Base-by-base conservation (phyloP, 1,140 invertebrate genomes). In the Coptotermes formosanus region DNA sequence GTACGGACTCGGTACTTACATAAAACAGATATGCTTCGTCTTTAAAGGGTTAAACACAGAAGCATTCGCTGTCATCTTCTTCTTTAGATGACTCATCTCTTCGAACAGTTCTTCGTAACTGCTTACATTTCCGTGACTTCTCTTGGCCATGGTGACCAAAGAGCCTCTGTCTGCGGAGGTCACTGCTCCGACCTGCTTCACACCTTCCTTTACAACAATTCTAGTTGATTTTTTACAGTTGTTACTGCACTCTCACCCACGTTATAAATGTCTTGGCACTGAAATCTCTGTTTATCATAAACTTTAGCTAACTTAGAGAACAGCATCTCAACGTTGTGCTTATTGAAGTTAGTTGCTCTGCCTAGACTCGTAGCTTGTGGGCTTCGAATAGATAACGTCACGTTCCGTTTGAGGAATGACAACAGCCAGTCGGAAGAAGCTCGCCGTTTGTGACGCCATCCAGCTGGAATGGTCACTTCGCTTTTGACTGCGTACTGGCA, bases 321-420 rank as follows among this genome's bases (percentile, higher is more conserved):
- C 88, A 91, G 91, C 84, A 84, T 84, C 82, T 87, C 86, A n/a
- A 90, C 89, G 87, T 88, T 89, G 82, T 86, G 85, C 86, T 88
- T 88, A 85, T 92, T 92, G 87, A 92, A 92, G 30, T 88, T 89
- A 23, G 88, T 90, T 55, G 89, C 89, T 85, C 91, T 86, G 11
- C 89, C 88, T 38, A 91, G 82, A 85, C 89, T 90, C 38, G 90
- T 91, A 52, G 88, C 90, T 89, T 92, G 90, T 75, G 91, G 90
- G 87, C 89, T 90, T 87, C 91, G 85, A 23, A 91, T 83, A 48
- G 89, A 89, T 59, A 91, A 85, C 43, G 89, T 86, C 84, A 87
- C 88, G 86, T 92, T 88, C 55, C 90, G 86, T 87, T 89, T 90
- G 89, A 92, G 89, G 86, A 92, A 92, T n/a, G 85, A 81, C 87